phyloP scores from a whole-genome alignment of 2,113 vertebrate genomes.

The Cyanoramphus novaezelandiae region DNA sequence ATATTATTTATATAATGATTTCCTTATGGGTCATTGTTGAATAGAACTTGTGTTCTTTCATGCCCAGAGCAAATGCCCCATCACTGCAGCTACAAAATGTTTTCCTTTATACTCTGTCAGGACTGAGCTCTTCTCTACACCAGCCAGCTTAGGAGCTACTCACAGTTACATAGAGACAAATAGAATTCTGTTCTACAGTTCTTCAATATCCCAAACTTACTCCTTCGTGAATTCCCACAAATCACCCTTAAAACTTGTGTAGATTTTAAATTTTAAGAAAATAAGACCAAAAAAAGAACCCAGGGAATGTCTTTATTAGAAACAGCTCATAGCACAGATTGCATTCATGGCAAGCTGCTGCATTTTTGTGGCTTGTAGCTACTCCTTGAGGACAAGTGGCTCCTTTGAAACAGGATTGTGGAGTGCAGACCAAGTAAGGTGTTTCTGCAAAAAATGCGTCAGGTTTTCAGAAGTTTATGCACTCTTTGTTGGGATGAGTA shows the following conservation, averaged over 20 bases:
- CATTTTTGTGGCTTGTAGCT: background rate
- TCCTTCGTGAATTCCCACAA: background rate
- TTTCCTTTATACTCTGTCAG: background rate
- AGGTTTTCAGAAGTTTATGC: background rate
- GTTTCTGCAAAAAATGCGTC: background rate
- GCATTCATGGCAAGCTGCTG: background rate
- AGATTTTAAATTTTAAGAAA: background rate
- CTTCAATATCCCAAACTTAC: background rate
- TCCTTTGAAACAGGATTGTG: background rate
- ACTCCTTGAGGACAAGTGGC: background rate
- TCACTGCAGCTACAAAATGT: background rate
- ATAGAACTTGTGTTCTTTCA: background rate
- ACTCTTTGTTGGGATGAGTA: background rate
- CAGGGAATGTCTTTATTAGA: background rate
- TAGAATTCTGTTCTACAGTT: background rate
- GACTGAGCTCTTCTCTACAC: background rate
- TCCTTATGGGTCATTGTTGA: background rate
- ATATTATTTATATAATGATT: background rate
- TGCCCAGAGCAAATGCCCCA: background rate
- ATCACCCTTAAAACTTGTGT: background rate
- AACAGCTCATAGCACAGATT: background rate
- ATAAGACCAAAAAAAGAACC: background rate
- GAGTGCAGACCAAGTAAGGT: background rate
- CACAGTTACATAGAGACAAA: background rate
- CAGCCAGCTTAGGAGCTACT: background rate